Evolutionary conservation across 2,888 invertebrate genomes (phyloP).

Genomic region (Gerris lacustris): DNA sequence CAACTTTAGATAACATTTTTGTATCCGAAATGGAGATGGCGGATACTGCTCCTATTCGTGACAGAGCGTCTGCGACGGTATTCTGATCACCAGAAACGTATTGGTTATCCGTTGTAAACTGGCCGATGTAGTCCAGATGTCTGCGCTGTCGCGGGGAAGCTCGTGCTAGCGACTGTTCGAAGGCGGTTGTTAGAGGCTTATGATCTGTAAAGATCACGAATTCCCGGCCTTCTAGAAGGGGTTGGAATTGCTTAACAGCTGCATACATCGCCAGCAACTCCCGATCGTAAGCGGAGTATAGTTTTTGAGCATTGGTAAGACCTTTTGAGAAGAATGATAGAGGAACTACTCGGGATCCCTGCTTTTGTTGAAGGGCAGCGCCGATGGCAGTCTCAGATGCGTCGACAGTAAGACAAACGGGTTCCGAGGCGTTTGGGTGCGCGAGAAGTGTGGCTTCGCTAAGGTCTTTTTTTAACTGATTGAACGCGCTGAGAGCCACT

Average conservation of each 20-base stretch:
- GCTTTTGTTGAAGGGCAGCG: too few species aligned
- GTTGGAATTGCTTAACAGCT: not conserved
- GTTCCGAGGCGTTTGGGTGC: conserved; percentile 29
- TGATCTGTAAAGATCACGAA: too few species aligned
- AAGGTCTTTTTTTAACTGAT: conserved; percentile 31
- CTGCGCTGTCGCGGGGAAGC: not conserved
- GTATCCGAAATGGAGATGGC: too few species aligned
- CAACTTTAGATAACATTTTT: too few species aligned
- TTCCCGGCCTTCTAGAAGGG: too few species aligned
- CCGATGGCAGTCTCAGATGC: too few species aligned
- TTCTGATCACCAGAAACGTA: not conserved
- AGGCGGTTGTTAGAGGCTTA: not conserved
- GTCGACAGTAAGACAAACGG: not conserved
- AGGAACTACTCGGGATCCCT: too few species aligned
- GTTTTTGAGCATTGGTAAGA: too few species aligned
- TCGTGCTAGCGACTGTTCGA: not conserved
- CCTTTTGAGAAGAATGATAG: too few species aligned
- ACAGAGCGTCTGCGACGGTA: too few species aligned
- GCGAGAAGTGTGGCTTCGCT: conserved; percentile 32
- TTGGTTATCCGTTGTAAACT: not conserved
- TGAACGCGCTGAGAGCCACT: conserved; percentile 28
- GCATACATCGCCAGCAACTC: not conserved
- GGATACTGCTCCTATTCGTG: too few species aligned
- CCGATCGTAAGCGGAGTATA: too few species aligned
- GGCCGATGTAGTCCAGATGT: not conserved